These are phyloP conservation scores for Acipenser oxyrinchus DNA, from an alignment of 2,797 vertebrate genomes.

Conservation along the genomic window DNA sequence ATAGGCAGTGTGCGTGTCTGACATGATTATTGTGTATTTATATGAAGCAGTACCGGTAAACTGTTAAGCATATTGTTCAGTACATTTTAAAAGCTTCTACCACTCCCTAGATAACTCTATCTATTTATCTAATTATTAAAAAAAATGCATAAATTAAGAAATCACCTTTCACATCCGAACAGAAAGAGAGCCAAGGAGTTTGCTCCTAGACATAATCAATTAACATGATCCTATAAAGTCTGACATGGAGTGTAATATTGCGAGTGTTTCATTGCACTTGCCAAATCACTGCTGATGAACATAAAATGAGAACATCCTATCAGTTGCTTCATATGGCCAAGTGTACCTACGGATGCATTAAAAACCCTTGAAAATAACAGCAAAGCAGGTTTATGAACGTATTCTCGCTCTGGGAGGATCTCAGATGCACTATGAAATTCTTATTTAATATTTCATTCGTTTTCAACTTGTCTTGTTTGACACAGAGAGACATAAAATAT, in stretches of 20 bases:
- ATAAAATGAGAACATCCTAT: conserved; percentile 40
- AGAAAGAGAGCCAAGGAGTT: conserved; percentile 44
- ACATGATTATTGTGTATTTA: too few species aligned
- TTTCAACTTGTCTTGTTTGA: too few species aligned
- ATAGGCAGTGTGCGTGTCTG: too few species aligned
- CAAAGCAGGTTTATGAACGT: not conserved
- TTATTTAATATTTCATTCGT: too few species aligned
- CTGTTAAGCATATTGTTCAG: conserved; percentile 47
- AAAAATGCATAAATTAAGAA: conserved; percentile 66
- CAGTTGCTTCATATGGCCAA: conserved; percentile 36
- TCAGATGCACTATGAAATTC: too few species aligned
- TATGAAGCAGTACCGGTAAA: conserved; percentile 25
- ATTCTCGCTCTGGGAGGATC: too few species aligned
- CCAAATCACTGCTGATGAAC: conserved; percentile 32
- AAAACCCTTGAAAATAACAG: not conserved
- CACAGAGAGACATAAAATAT: too few species aligned
- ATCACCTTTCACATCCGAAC: conserved; percentile 47
- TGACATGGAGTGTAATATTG: conserved; percentile 32
- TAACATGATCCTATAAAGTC: conserved; percentile 44
- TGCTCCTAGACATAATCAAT: conserved; percentile 61
- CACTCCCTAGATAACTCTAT: too few species aligned
- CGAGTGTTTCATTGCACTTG: conserved; percentile 33
- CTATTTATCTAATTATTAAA: too few species aligned
- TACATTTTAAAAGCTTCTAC: conserved; percentile 59
- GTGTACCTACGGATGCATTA: not conserved